A percentile compares a stretch with the other conserved stretches of the same genome.
phyloP scores from a whole-genome alignment of 2,113 vertebrate genomes.

The Fulica atra region DNA sequence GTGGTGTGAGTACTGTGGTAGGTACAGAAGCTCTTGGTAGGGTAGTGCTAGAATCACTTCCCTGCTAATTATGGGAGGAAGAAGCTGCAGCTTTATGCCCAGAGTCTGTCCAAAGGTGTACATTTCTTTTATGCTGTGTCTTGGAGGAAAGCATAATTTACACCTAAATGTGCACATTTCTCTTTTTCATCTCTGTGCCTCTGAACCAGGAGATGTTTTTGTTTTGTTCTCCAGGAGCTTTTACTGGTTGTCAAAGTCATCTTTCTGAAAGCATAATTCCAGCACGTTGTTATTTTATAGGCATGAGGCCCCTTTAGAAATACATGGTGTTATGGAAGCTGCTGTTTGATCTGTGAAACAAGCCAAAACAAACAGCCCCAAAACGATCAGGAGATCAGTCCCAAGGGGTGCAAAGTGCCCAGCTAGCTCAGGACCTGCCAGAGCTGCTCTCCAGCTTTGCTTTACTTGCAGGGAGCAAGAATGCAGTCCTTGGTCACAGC shows the following conservation, averaged over 20 bases:
- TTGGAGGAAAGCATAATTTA: background rate
- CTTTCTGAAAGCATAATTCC: background rate
- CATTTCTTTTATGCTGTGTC: background rate
- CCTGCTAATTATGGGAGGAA: background rate
- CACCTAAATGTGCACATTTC: background rate
- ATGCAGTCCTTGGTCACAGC: background rate
- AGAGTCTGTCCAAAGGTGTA: background rate
- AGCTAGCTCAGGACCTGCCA: background rate
- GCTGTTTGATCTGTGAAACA: background rate
- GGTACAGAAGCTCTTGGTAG: background rate
- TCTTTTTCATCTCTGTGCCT: background rate
- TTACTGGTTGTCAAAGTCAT: background rate
- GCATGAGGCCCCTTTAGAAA: background rate
- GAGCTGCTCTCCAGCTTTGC: background rate
- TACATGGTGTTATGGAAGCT: background rate
- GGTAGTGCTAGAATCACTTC: background rate
- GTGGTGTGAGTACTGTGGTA: background rate
- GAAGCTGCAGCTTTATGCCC: background rate
- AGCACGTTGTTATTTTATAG: background rate
- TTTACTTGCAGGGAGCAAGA: background rate
- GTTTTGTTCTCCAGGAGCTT: background rate
- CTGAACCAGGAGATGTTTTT: background rate
- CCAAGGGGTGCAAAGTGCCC: background rate
- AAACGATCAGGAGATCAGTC: background rate
- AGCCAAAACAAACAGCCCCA: background rate